phyloP scores from a whole-genome alignment of 2,888 invertebrate species.

The Monopis laevigella region DNA sequence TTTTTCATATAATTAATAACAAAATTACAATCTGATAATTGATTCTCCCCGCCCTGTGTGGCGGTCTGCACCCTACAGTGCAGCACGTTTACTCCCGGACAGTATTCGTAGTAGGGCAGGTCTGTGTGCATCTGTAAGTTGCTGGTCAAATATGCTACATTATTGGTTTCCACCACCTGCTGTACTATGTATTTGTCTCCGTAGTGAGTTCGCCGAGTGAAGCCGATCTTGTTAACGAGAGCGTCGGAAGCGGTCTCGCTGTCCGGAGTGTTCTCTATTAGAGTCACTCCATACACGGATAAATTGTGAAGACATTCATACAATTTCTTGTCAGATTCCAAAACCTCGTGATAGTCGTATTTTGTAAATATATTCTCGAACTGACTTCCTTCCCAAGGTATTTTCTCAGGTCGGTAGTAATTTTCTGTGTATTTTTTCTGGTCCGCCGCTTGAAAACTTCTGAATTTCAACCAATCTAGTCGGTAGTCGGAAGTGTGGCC shows the following conservation, averaged over 20 bases:
- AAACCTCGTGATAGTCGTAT: constrained; percentile 62
- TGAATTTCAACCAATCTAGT: constrained; percentile 67
- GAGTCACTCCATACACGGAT: constrained; percentile 71
- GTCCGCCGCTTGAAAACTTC: constrained; percentile 59
- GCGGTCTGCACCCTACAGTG: constrained; percentile 75
- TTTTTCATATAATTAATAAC: constrained; percentile 68
- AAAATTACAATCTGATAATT: constrained; percentile 73
- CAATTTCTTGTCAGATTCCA: constrained; percentile 47
- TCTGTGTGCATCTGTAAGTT: constrained; percentile 79
- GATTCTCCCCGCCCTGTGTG: constrained; percentile 73
- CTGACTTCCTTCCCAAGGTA: constrained; percentile 61
- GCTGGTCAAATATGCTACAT: constrained; percentile 76
- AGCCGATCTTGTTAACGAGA: constrained; percentile 72
- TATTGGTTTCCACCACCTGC: constrained; percentile 74
- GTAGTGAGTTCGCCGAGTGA: constrained; percentile 77
- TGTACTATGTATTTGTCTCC: constrained; percentile 75
- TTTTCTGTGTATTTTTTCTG: constrained; percentile 56
- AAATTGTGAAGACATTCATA: constrained; percentile 69
- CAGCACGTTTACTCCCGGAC: constrained; percentile 76
- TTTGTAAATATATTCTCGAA: constrained; percentile 54
- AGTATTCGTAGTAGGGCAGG: constrained; percentile 79
- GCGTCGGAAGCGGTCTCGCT: constrained; percentile 63
- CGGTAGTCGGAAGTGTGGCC: constrained; percentile 66
- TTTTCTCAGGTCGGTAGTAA: constrained; percentile 61
- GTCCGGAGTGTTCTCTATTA: constrained; percentile 68